phyloP scores from a whole-genome alignment of 2,797 vertebrate genomes.

The Euthynnus affinis region DNA sequence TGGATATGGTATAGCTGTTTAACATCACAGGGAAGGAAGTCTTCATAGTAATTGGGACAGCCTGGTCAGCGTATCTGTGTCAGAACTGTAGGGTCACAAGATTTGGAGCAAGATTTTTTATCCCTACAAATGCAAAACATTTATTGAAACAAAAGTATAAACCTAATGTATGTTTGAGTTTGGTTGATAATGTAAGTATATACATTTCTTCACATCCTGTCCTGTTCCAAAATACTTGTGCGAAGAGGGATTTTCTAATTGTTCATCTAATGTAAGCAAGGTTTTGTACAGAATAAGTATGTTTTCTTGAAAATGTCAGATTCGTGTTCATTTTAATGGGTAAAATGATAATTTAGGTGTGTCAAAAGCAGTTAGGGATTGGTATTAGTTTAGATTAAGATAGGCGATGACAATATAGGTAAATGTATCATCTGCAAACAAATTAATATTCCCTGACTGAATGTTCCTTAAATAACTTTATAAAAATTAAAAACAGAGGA shows the following conservation, averaged over 20 bases:
- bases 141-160: neutral
- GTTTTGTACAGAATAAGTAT: neutral
- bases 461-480: neutral
- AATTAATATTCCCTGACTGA: neutral
- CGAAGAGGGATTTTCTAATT: neutral
- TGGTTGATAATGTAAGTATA: neutral
- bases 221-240: neutral
- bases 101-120: neutral
- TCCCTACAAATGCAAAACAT: neutral
- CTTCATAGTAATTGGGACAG: too few relatives aligned
- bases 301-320: neutral
- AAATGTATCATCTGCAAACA: slow-evolving; percentile 20
- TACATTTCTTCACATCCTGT: neutral
- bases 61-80: too few relatives aligned
- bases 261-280: neutral
- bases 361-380: neutral
- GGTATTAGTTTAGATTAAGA: neutral
- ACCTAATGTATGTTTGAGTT: neutral
- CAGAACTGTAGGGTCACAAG: too few relatives aligned
- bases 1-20: too few relatives aligned
- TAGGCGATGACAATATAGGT: accelerated
- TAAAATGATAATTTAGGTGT: neutral
- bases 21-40: too few relatives aligned
- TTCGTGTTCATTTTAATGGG: neutral
- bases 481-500: neutral